A percentile compares a stretch with the other conserved stretches of the same genome.
These are phyloP conservation scores for Plectropomus leopardus DNA, from an alignment of 2,113 vertebrate genomes.

Conservation along the genomic window DNA sequence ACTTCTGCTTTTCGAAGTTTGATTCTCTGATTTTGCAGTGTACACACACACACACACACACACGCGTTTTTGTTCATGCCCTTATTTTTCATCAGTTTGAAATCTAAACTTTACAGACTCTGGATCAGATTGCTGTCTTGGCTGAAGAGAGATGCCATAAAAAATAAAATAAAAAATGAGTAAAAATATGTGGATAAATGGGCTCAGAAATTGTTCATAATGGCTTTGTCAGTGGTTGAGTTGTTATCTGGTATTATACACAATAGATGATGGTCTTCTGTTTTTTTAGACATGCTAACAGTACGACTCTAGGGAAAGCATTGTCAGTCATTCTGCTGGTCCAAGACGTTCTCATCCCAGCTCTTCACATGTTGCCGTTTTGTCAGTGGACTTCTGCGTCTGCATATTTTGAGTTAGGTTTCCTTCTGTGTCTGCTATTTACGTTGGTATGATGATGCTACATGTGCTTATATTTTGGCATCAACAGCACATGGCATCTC, in stretches of 20 bases:
- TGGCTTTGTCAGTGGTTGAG: too few relatives aligned
- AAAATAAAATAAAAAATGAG: neutral
- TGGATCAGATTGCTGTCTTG: neutral
- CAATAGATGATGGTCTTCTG: neutral
- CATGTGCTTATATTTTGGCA: too few relatives aligned
- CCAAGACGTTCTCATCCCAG: too few relatives aligned
- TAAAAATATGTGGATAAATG: neutral
- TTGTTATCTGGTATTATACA: neutral
- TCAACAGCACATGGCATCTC: too few relatives aligned
- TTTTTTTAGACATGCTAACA: neutral
- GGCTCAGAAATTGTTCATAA: neutral
- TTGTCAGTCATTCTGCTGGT: neutral
- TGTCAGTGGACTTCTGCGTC: too few relatives aligned
- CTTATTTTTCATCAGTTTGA: slow-evolving; percentile 15
- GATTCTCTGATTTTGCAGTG: neutral
- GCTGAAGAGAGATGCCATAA: neutral
- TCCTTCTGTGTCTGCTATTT: too few relatives aligned
- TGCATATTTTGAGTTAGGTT: too few relatives aligned
- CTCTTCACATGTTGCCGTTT: too few relatives aligned
- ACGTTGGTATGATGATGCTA: too few relatives aligned
- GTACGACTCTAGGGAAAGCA: neutral
- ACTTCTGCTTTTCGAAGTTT: slow-evolving; percentile 42
- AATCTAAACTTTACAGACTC: neutral
- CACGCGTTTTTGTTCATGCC: slow-evolving; percentile 8
- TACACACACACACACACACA: neutral